Evolutionary conservation across 1,140 invertebrate species (phyloP).

Genomic region (Diachasmimorpha longicaudata): DNA sequence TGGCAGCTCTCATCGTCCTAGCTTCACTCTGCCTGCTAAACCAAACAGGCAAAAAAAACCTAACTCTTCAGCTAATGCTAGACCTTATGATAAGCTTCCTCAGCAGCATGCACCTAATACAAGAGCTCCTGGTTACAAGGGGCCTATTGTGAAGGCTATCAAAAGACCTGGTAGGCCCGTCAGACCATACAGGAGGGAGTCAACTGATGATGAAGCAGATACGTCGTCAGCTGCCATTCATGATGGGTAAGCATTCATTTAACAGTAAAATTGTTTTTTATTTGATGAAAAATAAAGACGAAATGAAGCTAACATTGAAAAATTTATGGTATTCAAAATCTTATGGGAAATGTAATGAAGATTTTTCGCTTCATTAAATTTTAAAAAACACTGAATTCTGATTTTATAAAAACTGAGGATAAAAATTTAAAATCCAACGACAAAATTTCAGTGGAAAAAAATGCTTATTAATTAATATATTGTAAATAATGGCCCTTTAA

Average conservation of each 20-base stretch:
- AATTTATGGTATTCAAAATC: no score
- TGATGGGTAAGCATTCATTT: slow-evolving; percentile 23
- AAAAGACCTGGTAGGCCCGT: slow-evolving; percentile 44
- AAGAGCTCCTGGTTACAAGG: slow-evolving; percentile 57
- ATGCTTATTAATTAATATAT: no score
- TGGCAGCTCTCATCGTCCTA: slow-evolving; percentile 38
- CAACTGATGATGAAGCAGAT: slow-evolving; percentile 44
- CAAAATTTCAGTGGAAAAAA: no score
- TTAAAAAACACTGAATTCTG: no score
- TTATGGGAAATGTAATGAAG: no score
- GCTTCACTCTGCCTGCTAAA: slow-evolving; percentile 33
- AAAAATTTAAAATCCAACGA: no score
- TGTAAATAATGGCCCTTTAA: no score
- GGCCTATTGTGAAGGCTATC: slow-evolving; percentile 35
- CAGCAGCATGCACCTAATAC: slow-evolving; percentile 60
- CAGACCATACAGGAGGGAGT: slow-evolving; percentile 56
- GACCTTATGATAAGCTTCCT: slow-evolving; percentile 57
- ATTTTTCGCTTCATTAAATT: no score
- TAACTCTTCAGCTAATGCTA: slow-evolving; percentile 19
- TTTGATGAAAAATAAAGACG: no score
- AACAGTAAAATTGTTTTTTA: slow-evolving; percentile 8
- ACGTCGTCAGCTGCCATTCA: slow-evolving; percentile 28
- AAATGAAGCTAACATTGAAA: no score
- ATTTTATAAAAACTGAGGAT: no score
- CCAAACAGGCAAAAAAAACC: slow-evolving; percentile 48